phyloP scores from a whole-genome alignment of 2,797 vertebrate species.

The Mormyrus proboscirostris region DNA sequence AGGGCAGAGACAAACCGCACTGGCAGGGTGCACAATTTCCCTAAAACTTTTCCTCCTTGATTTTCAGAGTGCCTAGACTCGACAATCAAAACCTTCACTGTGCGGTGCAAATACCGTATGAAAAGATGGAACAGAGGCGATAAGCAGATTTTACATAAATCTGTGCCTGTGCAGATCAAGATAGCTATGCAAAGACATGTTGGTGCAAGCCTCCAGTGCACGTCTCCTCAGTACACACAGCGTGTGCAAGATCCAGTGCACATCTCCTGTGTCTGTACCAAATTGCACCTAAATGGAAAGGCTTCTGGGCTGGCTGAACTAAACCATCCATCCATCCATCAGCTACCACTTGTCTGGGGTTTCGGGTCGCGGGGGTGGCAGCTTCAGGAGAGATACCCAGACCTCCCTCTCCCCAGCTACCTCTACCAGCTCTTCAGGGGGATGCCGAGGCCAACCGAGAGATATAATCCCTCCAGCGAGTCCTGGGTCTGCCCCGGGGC shows the following conservation, averaged over 20 bases:
- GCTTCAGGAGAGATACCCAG: too few species aligned
- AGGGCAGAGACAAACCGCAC: not conserved
- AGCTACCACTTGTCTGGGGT: too few species aligned
- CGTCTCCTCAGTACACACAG: not conserved
- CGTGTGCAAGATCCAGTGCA: not conserved
- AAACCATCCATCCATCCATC: not conserved
- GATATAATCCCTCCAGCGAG: too few species aligned
- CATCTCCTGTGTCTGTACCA: not conserved
- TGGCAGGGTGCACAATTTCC: not conserved
- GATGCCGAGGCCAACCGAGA: too few species aligned
- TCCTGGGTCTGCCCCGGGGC: too few species aligned
- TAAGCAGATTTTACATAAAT: not conserved
- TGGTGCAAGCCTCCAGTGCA: not conserved
- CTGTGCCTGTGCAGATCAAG: not conserved
- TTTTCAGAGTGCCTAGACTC: not conserved
- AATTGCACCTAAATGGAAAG: not conserved
- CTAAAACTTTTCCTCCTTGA: not conserved
- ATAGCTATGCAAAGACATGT: slow-evolving; percentile 10
- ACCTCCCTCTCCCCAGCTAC: too few species aligned
- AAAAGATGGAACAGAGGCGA: not conserved
- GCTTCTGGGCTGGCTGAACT: not conserved
- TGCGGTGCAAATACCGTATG: not conserved
- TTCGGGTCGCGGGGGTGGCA: too few species aligned
- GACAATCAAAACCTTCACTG: not conserved
- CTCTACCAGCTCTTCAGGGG: too few species aligned